Percentiles rank a stretch among this genome's conserved stretches.
These are phyloP conservation scores for Siderastrea siderea DNA, from an alignment of 92 coral and sea anemone species.

Conservation along the genomic window DNA sequence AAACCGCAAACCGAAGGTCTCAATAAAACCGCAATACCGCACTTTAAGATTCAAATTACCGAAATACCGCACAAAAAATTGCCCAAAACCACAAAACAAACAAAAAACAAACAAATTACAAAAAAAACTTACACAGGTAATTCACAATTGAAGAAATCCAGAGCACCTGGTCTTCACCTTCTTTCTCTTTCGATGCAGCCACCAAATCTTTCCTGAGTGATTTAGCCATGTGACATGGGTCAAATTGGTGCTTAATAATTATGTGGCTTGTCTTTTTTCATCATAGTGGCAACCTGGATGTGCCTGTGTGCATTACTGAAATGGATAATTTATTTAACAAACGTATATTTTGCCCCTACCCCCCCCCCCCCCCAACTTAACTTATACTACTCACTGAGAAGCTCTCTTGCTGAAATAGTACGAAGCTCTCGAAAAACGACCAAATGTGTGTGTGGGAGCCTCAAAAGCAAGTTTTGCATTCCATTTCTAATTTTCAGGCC, in stretches of 20 bases:
- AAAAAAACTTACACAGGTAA: too few species aligned
- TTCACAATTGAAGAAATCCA: constrained; percentile 47
- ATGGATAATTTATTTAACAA: not conserved
- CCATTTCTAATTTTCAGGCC: too few species aligned
- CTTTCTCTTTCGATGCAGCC: constrained; percentile 35
- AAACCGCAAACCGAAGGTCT: too few species aligned
- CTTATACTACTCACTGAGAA: not conserved
- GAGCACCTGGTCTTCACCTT: not conserved
- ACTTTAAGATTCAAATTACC: too few species aligned
- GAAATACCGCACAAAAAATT: too few species aligned
- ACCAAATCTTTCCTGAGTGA: constrained; percentile 27
- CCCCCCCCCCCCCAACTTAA: not conserved
- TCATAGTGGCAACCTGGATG: constrained; percentile 31
- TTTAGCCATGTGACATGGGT: constrained; percentile 52
- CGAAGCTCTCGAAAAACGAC: too few species aligned
- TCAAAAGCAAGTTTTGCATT: too few species aligned
- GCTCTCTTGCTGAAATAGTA: too few species aligned
- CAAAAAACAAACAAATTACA: too few species aligned
- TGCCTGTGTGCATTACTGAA: constrained; percentile 35
- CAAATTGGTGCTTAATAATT: constrained; percentile 38
- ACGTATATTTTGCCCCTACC: not conserved
- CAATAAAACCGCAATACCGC: too few species aligned
- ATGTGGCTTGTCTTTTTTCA: constrained; percentile 17
- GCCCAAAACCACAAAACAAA: too few species aligned
- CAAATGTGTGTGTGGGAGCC: too few species aligned